These are phyloP conservation scores for Gymnopithys bicolor DNA, from an alignment of 2,797 vertebrate genomes.

Conservation along the genomic window DNA sequence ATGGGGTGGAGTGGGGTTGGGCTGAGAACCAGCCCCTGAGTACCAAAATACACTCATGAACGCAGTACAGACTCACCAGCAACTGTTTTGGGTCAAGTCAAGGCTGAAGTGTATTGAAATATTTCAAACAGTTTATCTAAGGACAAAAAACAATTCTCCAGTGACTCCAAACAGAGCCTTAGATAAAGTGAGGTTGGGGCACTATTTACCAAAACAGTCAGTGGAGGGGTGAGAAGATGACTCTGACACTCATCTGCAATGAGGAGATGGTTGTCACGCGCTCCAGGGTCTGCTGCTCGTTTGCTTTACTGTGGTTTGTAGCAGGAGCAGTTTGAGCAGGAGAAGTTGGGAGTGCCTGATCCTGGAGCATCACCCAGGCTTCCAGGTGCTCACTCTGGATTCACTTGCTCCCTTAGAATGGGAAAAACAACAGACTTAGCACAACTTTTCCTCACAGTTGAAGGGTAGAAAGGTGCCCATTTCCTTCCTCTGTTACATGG, in stretches of 20 bases:
- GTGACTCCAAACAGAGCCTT: not conserved
- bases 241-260: not conserved
- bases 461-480: not conserved
- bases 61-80: not conserved
- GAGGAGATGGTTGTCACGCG: not conserved
- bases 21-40: not conserved
- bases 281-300: not conserved
- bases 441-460: not conserved
- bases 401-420: not conserved
- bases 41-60: not conserved
- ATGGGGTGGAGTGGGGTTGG: not conserved
- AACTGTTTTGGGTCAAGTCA: not conserved
- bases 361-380: not conserved
- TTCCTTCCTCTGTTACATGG: not conserved
- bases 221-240: not conserved
- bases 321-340: not conserved
- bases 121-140: not conserved
- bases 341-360: not conserved
- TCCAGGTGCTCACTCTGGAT: not conserved
- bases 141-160: not conserved
- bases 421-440: not conserved
- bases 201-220: rapidly evolving
- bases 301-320: not conserved
- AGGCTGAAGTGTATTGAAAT: not conserved
- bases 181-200: not conserved